Conservation (phyloP, 2,888 invertebrate genomes). For the Ligdia adustata region DNA sequence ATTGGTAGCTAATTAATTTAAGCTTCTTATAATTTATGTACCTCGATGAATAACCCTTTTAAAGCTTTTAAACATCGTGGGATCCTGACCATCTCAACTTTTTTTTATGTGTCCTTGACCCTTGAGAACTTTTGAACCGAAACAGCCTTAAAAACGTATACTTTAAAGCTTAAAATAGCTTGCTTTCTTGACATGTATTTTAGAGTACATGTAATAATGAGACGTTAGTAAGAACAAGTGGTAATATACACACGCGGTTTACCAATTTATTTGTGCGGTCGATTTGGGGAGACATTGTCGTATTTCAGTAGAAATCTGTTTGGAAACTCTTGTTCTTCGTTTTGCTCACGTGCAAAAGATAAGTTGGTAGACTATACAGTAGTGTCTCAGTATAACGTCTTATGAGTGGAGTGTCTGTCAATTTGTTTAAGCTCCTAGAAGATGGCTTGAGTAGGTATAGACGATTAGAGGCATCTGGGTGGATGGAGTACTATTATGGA, state of each 20-base stretch:
- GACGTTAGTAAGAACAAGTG: slow-evolving; percentile 29
- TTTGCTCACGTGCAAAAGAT: not conserved
- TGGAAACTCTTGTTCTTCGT: not conserved
- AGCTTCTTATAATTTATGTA: too few relatives aligned
- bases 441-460: slow-evolving; percentile 4
- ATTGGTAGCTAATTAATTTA: too few relatives aligned
- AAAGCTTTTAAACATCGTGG: slow-evolving; percentile 59
- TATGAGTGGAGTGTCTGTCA: slow-evolving; percentile 18
- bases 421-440: slow-evolving; percentile 18
- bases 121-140: slow-evolving; percentile 36
- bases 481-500: not conserved
- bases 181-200: slow-evolving; percentile 6
- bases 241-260: slow-evolving; percentile 13
- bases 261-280: slow-evolving; percentile 1
- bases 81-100: slow-evolving; percentile 73
- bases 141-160: not conserved
- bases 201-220: slow-evolving; percentile 48
- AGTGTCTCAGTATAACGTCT: slow-evolving; percentile 18
- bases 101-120: slow-evolving; percentile 53
- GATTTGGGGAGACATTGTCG: not conserved
- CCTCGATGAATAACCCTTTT: too few relatives aligned
- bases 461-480: slow-evolving; percentile 9
- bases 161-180: slow-evolving; percentile 14
- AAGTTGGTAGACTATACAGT: slow-evolving; percentile 7
- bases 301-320: too few relatives aligned